These are phyloP conservation scores for Cydia pomonella DNA, from an alignment of 1,140 invertebrate species.

Conservation along the genomic window DNA sequence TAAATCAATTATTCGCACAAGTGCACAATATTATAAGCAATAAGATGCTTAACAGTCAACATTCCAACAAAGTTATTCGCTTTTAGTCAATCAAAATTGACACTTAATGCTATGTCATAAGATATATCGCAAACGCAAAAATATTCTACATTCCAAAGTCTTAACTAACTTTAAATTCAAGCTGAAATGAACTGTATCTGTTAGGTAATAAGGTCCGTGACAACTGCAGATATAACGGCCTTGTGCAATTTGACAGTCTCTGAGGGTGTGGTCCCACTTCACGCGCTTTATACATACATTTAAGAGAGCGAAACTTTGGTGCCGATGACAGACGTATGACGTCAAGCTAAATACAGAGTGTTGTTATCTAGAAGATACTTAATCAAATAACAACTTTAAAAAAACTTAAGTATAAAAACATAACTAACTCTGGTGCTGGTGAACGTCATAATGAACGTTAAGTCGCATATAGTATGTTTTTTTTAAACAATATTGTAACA, in stretches of 20 bases:
- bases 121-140: background rate
- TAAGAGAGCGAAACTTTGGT: too few species aligned
- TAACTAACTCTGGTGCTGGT: too few species aligned
- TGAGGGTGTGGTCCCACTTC: background rate
- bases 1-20: background rate
- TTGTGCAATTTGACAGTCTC: constrained; percentile 4
- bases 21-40: too few species aligned
- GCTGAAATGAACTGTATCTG: background rate
- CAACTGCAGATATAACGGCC: background rate
- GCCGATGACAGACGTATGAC: too few species aligned
- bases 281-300: background rate
- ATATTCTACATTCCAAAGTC: background rate
- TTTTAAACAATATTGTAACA: too few species aligned
- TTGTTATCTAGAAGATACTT: too few species aligned
- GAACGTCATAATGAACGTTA: too few species aligned
- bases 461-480: too few species aligned
- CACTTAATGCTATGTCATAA: background rate
- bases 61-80: background rate
- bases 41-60: background rate
- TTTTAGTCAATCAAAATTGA: background rate
- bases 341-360: too few species aligned
- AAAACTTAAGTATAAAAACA: too few species aligned
- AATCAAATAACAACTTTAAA: too few species aligned
- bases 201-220: background rate
- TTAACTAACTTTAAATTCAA: background rate